Conservation (phyloP, 2,797 vertebrate species). For the Acrossocheilus fasciatus region DNA sequence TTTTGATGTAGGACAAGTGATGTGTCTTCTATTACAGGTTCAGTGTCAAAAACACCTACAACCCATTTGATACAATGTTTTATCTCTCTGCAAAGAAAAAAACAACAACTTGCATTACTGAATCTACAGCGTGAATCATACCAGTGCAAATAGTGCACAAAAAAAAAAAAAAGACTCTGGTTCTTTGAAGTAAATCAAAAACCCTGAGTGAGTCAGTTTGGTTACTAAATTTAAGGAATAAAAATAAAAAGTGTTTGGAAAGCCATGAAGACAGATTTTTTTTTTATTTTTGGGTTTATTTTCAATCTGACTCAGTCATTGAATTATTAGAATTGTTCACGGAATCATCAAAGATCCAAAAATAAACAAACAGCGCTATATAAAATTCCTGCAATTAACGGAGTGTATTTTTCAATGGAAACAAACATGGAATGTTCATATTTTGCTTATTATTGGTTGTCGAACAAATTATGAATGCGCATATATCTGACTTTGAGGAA, state of each 20-base stretch:
- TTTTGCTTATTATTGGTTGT: conserved; percentile 1
- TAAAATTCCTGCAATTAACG: background rate
- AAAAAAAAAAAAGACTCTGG: background rate
- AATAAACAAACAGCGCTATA: background rate
- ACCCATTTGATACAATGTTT: conserved; percentile 22
- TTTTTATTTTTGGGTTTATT: background rate
- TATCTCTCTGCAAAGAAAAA: background rate
- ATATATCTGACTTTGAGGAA: background rate
- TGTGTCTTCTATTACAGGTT: conserved; percentile 34
- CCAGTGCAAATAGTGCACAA: background rate
- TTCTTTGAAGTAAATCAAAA: background rate
- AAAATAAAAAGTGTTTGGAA: background rate
- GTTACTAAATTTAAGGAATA: background rate
- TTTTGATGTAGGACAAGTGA: conserved; percentile 31
- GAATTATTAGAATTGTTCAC: background rate
- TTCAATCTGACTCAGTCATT: background rate
- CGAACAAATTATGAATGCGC: background rate
- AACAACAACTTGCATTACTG: background rate
- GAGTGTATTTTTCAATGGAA: background rate
- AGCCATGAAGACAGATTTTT: background rate
- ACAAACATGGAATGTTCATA: background rate
- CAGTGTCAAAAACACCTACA: conserved; percentile 15
- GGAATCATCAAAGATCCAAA: background rate
- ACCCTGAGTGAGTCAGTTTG: background rate
- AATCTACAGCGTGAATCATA: background rate